These are phyloP conservation scores for Pseudomyrmex dendroicus DNA, from an alignment of 1,140 invertebrate genomes.

Conservation along the genomic window DNA sequence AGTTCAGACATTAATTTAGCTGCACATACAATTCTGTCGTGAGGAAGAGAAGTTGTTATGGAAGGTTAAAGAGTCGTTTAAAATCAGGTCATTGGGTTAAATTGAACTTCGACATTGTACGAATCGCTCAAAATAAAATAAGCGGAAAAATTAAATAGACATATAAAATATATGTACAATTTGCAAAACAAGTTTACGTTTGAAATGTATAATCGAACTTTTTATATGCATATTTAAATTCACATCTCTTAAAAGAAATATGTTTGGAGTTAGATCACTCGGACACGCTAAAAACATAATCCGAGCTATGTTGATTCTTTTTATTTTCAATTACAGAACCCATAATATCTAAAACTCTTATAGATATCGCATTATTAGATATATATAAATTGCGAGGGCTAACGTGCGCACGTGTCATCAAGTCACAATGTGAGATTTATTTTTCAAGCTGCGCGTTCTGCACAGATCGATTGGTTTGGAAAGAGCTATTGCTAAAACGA, in stretches of 20 bases:
- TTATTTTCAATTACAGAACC: not conserved
- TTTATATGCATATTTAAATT: constrained; percentile 93
- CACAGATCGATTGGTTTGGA: constrained; percentile 79
- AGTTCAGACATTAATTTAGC: constrained; percentile 78
- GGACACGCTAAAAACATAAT: constrained; percentile 65
- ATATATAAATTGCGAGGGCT: constrained; percentile 41
- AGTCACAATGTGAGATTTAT: constrained; percentile 48
- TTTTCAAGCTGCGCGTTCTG: constrained; percentile 54
- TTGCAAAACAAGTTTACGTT: too few species aligned
- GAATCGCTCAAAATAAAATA: constrained; percentile 28
- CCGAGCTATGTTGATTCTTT: too few species aligned
- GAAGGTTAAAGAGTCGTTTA: constrained; percentile 5
- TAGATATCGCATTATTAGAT: constrained; percentile 4
- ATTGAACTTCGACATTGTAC: constrained; percentile 52
- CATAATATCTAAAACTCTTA: not conserved
- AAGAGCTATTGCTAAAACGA: constrained; percentile 71
- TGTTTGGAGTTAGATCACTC: constrained; percentile 93
- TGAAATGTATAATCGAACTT: too few species aligned
- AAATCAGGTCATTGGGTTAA: constrained; percentile 66
- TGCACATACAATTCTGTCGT: constrained; percentile 76
- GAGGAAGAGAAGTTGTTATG: not conserved
- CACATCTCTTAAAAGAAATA: constrained; percentile 99
- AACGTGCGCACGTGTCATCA: constrained; percentile 65
- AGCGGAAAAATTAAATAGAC: too few species aligned
- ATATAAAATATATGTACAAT: too few species aligned